These are phyloP conservation scores for Heteractis magnifica DNA, from an alignment of 92 coral and sea anemone species.

Conservation along the genomic window DNA sequence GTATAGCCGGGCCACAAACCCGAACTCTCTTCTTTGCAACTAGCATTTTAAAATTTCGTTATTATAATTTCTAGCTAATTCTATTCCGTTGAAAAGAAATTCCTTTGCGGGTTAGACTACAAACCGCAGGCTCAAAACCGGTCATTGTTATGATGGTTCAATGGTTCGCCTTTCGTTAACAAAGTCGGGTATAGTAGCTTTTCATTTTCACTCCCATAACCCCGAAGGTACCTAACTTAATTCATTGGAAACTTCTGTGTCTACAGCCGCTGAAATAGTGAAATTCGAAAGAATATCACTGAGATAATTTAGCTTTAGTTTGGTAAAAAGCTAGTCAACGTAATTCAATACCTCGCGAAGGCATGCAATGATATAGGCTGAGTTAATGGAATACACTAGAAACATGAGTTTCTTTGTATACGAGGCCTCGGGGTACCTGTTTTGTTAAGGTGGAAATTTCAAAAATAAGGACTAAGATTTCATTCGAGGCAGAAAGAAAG, in stretches of 20 bases:
- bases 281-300: too few relatives aligned
- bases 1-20: neutral
- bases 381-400: too few relatives aligned
- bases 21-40: neutral
- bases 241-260: neutral
- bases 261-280: neutral
- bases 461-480: neutral
- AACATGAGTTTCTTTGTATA: neutral
- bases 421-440: neutral
- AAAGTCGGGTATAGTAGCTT: neutral
- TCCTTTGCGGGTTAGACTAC: neutral
- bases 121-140: neutral
- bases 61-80: neutral
- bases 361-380: neutral
- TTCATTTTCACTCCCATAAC: neutral
- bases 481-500: neutral
- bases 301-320: too few relatives aligned
- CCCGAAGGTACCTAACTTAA: neutral
- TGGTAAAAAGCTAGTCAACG: too few relatives aligned
- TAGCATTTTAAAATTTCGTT: neutral
- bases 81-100: slow-evolving; percentile 1
- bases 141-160: neutral
- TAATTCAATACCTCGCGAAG: neutral
- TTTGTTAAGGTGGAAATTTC: neutral
- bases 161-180: neutral